A percentile compares a stretch with the other conserved stretches of the same genome.
These are phyloP conservation scores for Rostratula benghalensis DNA, from an alignment of 2,113 vertebrate genomes.

Conservation along the genomic window DNA sequence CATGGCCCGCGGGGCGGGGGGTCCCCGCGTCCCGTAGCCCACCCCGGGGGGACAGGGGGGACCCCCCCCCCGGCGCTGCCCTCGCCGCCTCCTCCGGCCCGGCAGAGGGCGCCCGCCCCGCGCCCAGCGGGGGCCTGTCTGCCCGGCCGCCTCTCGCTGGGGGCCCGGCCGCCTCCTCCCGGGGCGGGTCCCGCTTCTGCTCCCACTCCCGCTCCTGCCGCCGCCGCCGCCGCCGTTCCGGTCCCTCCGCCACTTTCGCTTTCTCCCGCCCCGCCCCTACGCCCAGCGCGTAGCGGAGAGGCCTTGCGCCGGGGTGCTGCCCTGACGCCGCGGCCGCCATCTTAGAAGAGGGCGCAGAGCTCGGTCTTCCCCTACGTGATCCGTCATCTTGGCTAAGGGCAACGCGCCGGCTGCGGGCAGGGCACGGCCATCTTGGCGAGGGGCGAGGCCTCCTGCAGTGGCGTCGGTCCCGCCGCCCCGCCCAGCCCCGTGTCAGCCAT, in stretches of 20 bases:
- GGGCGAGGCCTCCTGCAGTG: neutral
- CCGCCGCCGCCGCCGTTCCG: neutral
- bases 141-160: neutral
- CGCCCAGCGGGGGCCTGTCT: neutral
- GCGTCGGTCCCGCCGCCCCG: neutral
- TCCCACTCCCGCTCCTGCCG: neutral
- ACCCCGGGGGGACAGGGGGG: neutral
- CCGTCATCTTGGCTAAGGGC: neutral
- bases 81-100: neutral
- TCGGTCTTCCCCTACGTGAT: neutral
- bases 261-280: neutral
- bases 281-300: neutral
- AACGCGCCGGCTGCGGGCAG: no score
- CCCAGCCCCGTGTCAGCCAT: neutral
- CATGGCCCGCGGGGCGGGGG: conserved; percentile 54
- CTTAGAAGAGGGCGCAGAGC: neutral
- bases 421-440: neutral
- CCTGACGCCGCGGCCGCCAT: neutral
- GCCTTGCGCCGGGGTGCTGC: neutral
- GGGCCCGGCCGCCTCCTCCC: neutral
- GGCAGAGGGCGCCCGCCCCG: neutral
- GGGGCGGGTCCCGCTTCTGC: neutral
- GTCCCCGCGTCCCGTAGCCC: neutral
- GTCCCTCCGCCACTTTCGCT: neutral
- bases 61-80: neutral